Evolutionary conservation across 30 jellyfish, hydroid and myxozoan species (phyloP).

Genomic region (Aurelia sp.): DNA sequence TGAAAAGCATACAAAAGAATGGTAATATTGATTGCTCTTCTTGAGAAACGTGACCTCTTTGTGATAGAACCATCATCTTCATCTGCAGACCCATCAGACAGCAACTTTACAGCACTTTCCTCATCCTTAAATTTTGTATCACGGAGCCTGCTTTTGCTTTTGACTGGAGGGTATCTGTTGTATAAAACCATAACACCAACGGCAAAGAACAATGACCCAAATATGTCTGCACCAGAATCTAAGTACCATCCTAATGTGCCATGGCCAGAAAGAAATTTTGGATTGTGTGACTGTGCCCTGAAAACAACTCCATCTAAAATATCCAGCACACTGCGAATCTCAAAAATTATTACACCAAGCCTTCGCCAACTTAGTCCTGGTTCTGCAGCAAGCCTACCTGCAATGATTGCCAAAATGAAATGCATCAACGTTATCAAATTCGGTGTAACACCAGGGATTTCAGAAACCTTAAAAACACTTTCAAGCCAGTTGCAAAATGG

Average conservation of each 20-base stretch:
- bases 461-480: constrained; percentile 62
- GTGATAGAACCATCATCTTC: constrained; percentile 59
- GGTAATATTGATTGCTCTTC: constrained; percentile 80
- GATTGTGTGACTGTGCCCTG: constrained; percentile 74
- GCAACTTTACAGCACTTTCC: constrained; percentile 81
- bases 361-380: constrained; percentile 71
- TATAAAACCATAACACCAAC: constrained; percentile 58
- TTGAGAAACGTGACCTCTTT: constrained; percentile 56
- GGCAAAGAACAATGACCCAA: constrained; percentile 80
- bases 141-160: constrained; percentile 19
- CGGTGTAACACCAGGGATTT: constrained; percentile 90
- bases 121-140: constrained; percentile 62
- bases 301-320: constrained; percentile 90
- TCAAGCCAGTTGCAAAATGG: constrained; percentile 96
- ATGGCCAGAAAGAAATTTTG: constrained; percentile 79
- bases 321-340: constrained; percentile 79
- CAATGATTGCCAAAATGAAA: constrained; percentile 80
- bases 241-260: constrained; percentile 92
- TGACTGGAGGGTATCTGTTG: constrained; percentile 81
- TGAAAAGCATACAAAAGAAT: constrained; percentile 73
- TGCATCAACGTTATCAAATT: constrained; percentile 80
- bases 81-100: constrained; percentile 78
- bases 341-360: constrained; percentile 72
- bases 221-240: constrained; percentile 90
- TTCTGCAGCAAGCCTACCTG: constrained; percentile 74